Conservation (phyloP, 2,113 vertebrate genomes). For the Cyanoramphus novaezelandiae region DNA sequence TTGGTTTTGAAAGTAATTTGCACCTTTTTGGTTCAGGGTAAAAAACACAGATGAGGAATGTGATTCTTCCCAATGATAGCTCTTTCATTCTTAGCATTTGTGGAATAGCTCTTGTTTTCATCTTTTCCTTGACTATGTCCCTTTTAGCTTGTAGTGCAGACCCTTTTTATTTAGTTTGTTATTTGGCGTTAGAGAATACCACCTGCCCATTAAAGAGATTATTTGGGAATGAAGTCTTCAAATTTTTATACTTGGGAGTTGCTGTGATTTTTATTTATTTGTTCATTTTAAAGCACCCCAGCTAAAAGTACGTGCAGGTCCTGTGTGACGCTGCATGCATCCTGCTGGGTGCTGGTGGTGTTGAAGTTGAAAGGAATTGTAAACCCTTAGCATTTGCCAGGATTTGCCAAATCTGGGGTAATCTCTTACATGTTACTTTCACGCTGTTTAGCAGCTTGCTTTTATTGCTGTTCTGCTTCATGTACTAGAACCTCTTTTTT, state of each 20-base stretch:
- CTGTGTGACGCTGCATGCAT: background rate
- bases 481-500: background rate
- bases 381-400: background rate
- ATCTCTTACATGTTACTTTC: background rate
- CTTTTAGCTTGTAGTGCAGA: background rate
- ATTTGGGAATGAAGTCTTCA: background rate
- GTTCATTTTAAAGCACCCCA: background rate
- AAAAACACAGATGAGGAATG: background rate
- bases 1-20: background rate
- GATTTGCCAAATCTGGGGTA: background rate
- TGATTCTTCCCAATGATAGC: background rate
- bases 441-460: background rate
- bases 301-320: background rate
- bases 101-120: background rate
- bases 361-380: slow-evolving; percentile 20
- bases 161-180: background rate
- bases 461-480: background rate
- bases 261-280: too few relatives aligned
- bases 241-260: background rate
- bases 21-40: background rate
- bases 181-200: background rate
- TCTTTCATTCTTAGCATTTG: background rate
- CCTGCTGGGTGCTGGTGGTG: background rate
- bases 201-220: background rate
- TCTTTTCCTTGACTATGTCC: background rate